A percentile compares a stretch with the other conserved stretches of the same genome.
Evolutionary conservation across 2,113 vertebrate species (phyloP).

Genomic region (Fregetta grallaria): DNA sequence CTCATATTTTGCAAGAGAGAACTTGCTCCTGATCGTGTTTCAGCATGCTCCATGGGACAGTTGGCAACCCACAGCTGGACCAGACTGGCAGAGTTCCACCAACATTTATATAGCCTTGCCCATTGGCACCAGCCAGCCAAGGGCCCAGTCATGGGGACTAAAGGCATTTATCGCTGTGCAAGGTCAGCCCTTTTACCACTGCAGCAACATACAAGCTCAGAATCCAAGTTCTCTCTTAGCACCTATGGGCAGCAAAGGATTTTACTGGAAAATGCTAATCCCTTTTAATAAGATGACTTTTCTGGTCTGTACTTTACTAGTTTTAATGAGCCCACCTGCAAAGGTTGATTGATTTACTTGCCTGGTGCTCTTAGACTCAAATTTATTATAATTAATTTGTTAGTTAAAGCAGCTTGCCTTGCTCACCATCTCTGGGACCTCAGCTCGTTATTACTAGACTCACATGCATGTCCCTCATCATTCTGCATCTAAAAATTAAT

Average conservation of each 20-base stretch:
- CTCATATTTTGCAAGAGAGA: neutral
- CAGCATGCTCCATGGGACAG: neutral
- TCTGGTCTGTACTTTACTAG: neutral
- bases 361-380: conserved; percentile 6
- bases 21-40: neutral
- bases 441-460: conserved; percentile 42
- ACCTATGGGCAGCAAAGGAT: conserved; percentile 7
- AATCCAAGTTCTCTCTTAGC: neutral
- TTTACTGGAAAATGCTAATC: conserved; percentile 53
- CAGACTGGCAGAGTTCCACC: neutral
- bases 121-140: neutral
- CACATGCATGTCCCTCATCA: conserved; percentile 35
- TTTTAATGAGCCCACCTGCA: conserved; percentile 58
- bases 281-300: conserved; percentile 61
- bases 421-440: conserved; percentile 21
- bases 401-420: conserved; percentile 40
- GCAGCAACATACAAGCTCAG: neutral
- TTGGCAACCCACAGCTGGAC: neutral
- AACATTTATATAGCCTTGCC: neutral
- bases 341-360: conserved; percentile 65
- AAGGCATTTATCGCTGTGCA: conserved; percentile 15
- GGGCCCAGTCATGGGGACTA: neutral
- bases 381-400: conserved; percentile 64
- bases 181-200: neutral
- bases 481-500: conserved; percentile 57